Conservation (phyloP, 2,797 vertebrate species). For the Rhinogobio ventralis region DNA sequence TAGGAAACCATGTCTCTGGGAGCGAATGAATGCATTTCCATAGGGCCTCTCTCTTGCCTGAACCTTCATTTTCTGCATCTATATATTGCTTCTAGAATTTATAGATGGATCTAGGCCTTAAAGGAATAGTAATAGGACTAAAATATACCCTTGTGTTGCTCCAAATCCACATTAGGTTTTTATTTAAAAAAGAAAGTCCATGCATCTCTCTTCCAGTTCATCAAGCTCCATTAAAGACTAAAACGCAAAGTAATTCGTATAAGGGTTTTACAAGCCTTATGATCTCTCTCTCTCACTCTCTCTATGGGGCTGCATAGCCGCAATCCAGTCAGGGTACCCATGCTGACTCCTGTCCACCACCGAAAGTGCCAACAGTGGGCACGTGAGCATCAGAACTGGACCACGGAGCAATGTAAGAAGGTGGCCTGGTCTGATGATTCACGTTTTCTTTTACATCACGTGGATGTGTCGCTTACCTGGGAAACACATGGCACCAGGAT, state of each 20-base stretch:
- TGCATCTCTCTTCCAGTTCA: neutral
- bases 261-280: neutral
- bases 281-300: neutral
- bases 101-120: neutral
- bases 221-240: too few species aligned
- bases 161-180: neutral
- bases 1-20: slow-evolving; percentile 51
- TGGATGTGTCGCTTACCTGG: too few species aligned
- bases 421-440: too few species aligned
- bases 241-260: neutral
- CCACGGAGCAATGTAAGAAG: too few species aligned
- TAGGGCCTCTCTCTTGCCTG: neutral
- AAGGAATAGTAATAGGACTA: neutral
- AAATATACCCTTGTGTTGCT: neutral
- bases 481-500: too few species aligned
- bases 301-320: too few species aligned
- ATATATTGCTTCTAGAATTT: neutral
- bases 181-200: neutral
- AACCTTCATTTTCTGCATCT: neutral
- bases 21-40: slow-evolving; percentile 9
- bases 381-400: too few species aligned
- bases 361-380: too few species aligned
- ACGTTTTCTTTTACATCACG: too few species aligned
- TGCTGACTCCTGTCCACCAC: too few species aligned
- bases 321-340: too few species aligned